Base-by-base conservation (phyloP, 2,113 vertebrate species). In the Phoxinus phoxinus region DNA sequence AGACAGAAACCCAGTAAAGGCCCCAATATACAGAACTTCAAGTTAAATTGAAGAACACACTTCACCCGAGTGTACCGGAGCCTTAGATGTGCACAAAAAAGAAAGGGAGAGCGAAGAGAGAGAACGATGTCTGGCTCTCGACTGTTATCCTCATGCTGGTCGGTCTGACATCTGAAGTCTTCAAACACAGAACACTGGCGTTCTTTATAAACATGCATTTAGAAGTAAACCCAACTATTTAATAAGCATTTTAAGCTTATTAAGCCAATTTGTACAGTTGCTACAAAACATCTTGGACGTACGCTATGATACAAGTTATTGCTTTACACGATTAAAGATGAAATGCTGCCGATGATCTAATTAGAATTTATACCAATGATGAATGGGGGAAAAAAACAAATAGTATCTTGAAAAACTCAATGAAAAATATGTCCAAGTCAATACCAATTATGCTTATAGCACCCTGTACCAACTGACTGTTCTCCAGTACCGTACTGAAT, bases 301-400 rank as follows among this genome's bases (percentile, higher is more conserved):
- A 46, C 72, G 27, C n/a, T 59, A 74, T 27, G 25, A 17, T 51
- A n/a, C 44, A 51, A 73, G 11, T 76, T 76, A 76, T 76, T 76
- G 25, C 74, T 53, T 76, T 10, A 53, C 30, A 76, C 53, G 0
- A 30, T 25, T 44, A 3, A 73, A 73, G 21, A 46, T 15, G 3
- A 46, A 74, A 7, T 74, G 11, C n/a, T 27, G 71, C 46, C 41
- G 46, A 74, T 73, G 4, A 46, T 73, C 10, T 73, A 25, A 25
- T 73, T 73, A 7, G 5, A 44, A 44, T 46, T 15, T n/a, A 37
- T 12, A 46, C 23, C 23, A 25, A 3, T 74, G 71, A 46, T 4
- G 41, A 7, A 25, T 5, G 23, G 1, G 1, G n/a, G 3, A 41
- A 35, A 15, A 30, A 7, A 30, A 17, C 61, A 67, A 32, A 35